Percentiles rank a stretch among this genome's conserved stretches.
These are phyloP conservation scores for Cettia cetti DNA, from an alignment of 2,113 vertebrate species.

Conservation along the genomic window DNA sequence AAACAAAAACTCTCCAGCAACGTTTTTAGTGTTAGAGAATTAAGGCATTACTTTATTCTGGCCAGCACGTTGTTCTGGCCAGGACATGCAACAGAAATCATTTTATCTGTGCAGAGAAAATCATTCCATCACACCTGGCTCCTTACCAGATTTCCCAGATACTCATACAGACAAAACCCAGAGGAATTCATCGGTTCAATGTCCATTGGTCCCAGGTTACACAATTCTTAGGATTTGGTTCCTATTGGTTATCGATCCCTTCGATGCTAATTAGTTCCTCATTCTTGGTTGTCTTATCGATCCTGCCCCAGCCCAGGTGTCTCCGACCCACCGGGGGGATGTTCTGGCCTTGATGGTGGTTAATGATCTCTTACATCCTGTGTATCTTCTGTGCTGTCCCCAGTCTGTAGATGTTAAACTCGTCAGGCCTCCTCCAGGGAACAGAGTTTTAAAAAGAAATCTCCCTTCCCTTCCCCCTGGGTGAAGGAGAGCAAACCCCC, in stretches of 20 bases:
- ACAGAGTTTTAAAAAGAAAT: neutral
- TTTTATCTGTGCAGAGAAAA: neutral
- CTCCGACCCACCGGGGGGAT: accelerated
- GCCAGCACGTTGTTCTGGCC: neutral
- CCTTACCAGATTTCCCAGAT: neutral
- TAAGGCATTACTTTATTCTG: neutral
- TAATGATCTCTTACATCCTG: neutral
- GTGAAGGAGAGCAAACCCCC: accelerated
- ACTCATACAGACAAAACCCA: neutral
- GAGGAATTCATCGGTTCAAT: neutral
- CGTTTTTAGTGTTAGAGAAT: no score
- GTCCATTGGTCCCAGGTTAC: neutral
- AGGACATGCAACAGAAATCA: accelerated
- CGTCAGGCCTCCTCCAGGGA: neutral
- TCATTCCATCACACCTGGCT: neutral
- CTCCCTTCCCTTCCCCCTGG: neutral
- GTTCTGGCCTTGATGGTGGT: accelerated
- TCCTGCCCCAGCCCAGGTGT: neutral
- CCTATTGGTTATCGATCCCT: neutral
- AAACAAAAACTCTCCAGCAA: neutral
- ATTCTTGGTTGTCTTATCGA: neutral
- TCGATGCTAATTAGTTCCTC: neutral
- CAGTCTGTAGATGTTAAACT: neutral
- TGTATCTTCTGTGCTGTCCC: neutral
- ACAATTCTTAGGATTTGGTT: neutral